Conservation (phyloP, 1,140 invertebrate species). For the Trichomalopsis sarcophagae region DNA sequence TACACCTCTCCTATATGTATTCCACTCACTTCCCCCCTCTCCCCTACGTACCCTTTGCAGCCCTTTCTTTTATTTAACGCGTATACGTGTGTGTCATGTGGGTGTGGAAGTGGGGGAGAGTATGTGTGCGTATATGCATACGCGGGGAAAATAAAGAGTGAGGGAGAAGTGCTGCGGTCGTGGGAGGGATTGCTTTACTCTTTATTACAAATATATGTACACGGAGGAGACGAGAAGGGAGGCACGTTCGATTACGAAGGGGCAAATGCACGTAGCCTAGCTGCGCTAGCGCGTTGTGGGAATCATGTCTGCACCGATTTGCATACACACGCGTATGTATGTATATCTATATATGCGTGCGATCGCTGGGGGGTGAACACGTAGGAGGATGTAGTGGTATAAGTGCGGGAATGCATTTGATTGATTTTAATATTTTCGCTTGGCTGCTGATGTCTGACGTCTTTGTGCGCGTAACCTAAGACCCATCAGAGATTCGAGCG, state of each 20-base stretch:
- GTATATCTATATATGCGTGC: background rate
- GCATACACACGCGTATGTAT: background rate
- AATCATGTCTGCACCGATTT: conserved; percentile 17
- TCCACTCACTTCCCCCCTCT: background rate
- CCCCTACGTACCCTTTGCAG: conserved; percentile 6
- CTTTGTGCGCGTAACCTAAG: background rate
- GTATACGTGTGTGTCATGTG: conserved; percentile 42
- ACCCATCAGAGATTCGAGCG: background rate
- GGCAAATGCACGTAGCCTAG: background rate
- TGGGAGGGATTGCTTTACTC: conserved; percentile 46
- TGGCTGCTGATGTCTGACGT: background rate
- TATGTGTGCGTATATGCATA: background rate
- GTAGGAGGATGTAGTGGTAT: background rate
- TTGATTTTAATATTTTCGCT: conserved; percentile 48
- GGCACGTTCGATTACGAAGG: conserved; percentile 41
- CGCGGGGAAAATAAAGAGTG: background rate
- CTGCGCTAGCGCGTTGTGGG: conserved; percentile 17
- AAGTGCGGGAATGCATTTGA: conserved; percentile 37
- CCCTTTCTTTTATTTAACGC: conserved; percentile 30
- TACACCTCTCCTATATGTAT: background rate
- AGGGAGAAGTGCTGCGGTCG: background rate
- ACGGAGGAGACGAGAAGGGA: background rate
- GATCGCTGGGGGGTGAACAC: no score
- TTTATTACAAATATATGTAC: conserved; percentile 34
- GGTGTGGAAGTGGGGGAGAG: conserved; percentile 41